Evolutionary conservation across 2,888 invertebrate genomes (phyloP).

Genomic region (Horisme vitalbata): DNA sequence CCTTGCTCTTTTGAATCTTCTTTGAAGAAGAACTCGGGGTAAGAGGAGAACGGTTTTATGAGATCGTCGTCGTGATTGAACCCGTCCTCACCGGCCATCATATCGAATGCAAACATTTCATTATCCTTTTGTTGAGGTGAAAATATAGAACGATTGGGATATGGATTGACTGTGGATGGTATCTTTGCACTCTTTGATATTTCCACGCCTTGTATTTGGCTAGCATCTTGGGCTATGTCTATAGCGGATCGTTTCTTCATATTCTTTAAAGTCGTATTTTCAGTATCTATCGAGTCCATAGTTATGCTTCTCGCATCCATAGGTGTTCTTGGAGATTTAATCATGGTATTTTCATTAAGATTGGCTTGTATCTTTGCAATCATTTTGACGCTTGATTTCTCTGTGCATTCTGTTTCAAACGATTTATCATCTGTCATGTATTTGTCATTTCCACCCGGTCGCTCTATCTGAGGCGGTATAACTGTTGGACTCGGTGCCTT

Average conservation of each 20-base stretch:
- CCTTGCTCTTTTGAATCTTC: conserved; percentile 91
- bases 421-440: conserved; percentile 77
- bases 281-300: conserved; percentile 63
- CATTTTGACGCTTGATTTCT: conserved; percentile 74
- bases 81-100: conserved; percentile 85
- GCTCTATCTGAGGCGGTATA: conserved; percentile 70
- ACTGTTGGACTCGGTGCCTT: conserved; percentile 66
- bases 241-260: conserved; percentile 57
- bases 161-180: conserved; percentile 65
- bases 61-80: conserved; percentile 87
- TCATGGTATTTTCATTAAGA: conserved; percentile 77
- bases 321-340: conserved; percentile 77
- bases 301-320: conserved; percentile 73
- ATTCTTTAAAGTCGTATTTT: conserved; percentile 53
- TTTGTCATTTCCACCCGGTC: conserved; percentile 68
- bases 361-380: conserved; percentile 77
- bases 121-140: conserved; percentile 87
- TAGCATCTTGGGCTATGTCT: conserved; percentile 70
- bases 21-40: conserved; percentile 86
- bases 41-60: conserved; percentile 86
- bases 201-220: conserved; percentile 72
- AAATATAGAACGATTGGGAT: conserved; percentile 85
- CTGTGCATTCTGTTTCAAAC: conserved; percentile 66
- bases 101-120: conserved; percentile 85
- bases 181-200: conserved; percentile 77